phyloP scores from a whole-genome alignment of 2,888 invertebrate genomes.

The Limnephilus marmoratus region DNA sequence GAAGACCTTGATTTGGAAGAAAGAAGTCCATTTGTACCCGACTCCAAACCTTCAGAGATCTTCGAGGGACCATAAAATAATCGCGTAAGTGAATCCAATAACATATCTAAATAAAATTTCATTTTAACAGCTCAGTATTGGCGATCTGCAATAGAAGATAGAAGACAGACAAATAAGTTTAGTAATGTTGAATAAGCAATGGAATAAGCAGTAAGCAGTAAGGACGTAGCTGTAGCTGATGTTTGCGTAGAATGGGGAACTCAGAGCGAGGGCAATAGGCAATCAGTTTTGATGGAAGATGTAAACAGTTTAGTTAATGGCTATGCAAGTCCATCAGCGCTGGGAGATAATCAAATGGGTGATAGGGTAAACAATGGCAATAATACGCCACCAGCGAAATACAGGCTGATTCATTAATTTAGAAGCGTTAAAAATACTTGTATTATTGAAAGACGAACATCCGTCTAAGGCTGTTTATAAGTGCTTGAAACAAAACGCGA shows the following conservation, averaged over 20 bases:
- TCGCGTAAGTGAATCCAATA: too few species aligned
- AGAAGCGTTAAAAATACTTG: too few species aligned
- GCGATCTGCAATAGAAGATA: not conserved
- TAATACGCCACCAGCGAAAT: not conserved
- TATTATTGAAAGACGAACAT: too few species aligned
- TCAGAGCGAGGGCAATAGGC: slow-evolving; percentile 10
- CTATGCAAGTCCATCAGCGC: slow-evolving; percentile 63
- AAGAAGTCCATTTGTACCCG: too few species aligned
- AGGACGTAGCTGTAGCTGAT: slow-evolving; percentile 4
- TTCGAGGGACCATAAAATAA: too few species aligned
- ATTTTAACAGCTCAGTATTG: not conserved
- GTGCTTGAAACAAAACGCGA: too few species aligned
- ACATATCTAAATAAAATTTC: too few species aligned
- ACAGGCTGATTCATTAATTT: not conserved
- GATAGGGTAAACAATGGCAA: slow-evolving; percentile 55
- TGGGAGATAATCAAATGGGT: slow-evolving; percentile 62
- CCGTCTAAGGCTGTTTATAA: too few species aligned
- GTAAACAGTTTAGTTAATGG: slow-evolving; percentile 64
- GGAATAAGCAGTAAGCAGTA: not conserved
- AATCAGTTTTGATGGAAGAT: slow-evolving; percentile 62
- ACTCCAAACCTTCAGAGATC: too few species aligned
- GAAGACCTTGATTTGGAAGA: too few species aligned
- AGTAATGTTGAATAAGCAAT: not conserved
- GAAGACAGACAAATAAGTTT: not conserved
- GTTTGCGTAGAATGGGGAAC: slow-evolving; percentile 5